Percentiles rank a stretch among this genome's conserved stretches.
phyloP scores from a whole-genome alignment of 1,140 invertebrate species.

The Helicorthomorpha holstii region DNA sequence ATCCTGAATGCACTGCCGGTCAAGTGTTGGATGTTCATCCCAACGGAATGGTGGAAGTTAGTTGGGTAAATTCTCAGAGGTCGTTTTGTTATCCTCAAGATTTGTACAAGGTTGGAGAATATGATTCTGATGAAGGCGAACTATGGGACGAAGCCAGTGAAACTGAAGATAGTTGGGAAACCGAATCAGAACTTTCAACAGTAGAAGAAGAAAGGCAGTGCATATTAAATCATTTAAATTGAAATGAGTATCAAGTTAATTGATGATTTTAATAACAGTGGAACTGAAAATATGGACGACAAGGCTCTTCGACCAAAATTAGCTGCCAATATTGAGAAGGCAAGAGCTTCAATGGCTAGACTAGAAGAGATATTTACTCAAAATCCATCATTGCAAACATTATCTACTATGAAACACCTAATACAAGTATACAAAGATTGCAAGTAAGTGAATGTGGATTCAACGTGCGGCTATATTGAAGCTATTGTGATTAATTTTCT shows the following conservation, averaged over 20 bases:
- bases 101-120: constrained; percentile 52
- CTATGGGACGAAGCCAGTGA: constrained; percentile 38
- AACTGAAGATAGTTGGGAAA: constrained; percentile 38
- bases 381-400: constrained; percentile 47
- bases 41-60: constrained; percentile 53
- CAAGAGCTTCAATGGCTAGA: constrained; percentile 48
- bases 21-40: constrained; percentile 77
- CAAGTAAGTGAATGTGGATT: constrained; percentile 26
- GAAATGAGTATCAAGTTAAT: neutral
- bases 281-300: constrained; percentile 17
- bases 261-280: neutral
- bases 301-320: constrained; percentile 41
- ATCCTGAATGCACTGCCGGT: constrained; percentile 57
- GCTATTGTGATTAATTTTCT: neutral
- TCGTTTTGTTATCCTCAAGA: constrained; percentile 85
- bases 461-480: neutral
- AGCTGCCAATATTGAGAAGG: constrained; percentile 52
- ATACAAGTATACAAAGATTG: constrained; percentile 71
- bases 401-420: constrained; percentile 58
- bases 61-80: constrained; percentile 68
- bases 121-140: constrained; percentile 59
- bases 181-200: constrained; percentile 27
- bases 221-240: neutral
- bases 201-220: constrained; percentile 6
- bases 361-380: constrained; percentile 56